Evolutionary conservation across 2,113 vertebrate species (phyloP).

Genomic region (Nipponia nippon): DNA sequence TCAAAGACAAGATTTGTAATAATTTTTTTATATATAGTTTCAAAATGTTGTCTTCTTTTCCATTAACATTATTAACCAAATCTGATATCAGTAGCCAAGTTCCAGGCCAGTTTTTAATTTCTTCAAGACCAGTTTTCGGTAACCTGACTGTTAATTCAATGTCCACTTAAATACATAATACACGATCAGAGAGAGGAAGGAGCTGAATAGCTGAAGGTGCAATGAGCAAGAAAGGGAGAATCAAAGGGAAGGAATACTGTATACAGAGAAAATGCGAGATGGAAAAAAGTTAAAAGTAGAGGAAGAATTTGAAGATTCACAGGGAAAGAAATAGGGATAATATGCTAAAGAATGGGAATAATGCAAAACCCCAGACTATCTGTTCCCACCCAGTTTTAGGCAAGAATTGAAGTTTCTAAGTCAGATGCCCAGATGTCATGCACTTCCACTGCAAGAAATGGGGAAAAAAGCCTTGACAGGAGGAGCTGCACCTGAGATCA

Average conservation of each 20-base stretch:
- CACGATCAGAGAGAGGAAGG: not conserved
- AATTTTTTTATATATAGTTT: not conserved
- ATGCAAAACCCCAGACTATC: not conserved
- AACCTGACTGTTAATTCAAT: not conserved
- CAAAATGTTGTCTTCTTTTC: not conserved
- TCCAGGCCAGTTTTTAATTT: not conserved
- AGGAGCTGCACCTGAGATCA: not conserved
- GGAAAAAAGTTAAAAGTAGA: not conserved
- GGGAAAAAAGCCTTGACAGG: not conserved
- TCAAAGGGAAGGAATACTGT: not conserved
- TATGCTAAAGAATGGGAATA: not conserved
- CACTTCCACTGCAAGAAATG: not conserved
- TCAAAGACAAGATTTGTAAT: not conserved
- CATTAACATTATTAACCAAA: not conserved
- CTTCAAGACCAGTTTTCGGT: not conserved
- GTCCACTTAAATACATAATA: not conserved
- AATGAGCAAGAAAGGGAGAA: not conserved
- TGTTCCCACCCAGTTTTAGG: not conserved
- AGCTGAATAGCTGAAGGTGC: not conserved
- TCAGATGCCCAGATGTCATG: not conserved
- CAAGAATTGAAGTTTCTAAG: not conserved
- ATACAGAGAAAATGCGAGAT: not conserved
- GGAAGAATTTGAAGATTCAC: not conserved
- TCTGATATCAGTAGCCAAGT: not conserved
- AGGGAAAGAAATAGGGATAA: not conserved